Evolutionary conservation across 2,888 invertebrate genomes (phyloP), one percentile per base, ranked within the genome.

Genomic region (Drosophila yooni): DNA sequence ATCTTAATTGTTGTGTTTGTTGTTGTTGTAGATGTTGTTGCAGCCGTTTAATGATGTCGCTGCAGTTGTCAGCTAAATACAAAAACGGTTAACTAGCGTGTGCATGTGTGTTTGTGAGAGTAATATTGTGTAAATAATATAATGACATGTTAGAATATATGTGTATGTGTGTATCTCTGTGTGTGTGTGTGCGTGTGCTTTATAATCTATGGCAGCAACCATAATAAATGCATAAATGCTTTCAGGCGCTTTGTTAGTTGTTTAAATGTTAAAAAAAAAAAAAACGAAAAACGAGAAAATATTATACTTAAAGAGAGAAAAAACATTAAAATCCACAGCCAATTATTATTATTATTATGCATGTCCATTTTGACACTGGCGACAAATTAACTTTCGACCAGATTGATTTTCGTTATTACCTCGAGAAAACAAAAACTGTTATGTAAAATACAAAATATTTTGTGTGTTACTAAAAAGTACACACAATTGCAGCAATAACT

Each of bases 161-260:
- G n/a, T 51, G 56, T 48, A 25, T 57, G 66, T 63, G 54, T 52
- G 59, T 58, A 25, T 53, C 43, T 53, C 54, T 50, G 33, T 50
- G 31, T 33, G 34, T 51, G 48, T 46, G 31, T 29, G 64, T 51
- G 29, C 48, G 50, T 27, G 40, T 48, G 34, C 38, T 61, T 70
- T 54, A 79, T 79, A 70, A 70, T 68, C 70, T 59, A 68, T 65
- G 71, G 50, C 52, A 63, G 57, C 69, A n/a, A 67, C 59, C 67
- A 70, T 63, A 69, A 79, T 79, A 66, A 36, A 60, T 62, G 70
- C 63, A 70, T 63, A 63, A 67, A 67, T 74, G 79, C 74, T 72
- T 83, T 80, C 69, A 74, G 71, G 74, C 78, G 88, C 81, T 86
- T 88, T 84, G 86, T 88, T 88, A 84, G 87, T 81, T 84, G 79